Percentiles rank a stretch among this genome's conserved stretches.
These are phyloP conservation scores for Drosophila nasuta DNA, from an alignment of 1,140 invertebrate genomes.

Conservation along the genomic window DNA sequence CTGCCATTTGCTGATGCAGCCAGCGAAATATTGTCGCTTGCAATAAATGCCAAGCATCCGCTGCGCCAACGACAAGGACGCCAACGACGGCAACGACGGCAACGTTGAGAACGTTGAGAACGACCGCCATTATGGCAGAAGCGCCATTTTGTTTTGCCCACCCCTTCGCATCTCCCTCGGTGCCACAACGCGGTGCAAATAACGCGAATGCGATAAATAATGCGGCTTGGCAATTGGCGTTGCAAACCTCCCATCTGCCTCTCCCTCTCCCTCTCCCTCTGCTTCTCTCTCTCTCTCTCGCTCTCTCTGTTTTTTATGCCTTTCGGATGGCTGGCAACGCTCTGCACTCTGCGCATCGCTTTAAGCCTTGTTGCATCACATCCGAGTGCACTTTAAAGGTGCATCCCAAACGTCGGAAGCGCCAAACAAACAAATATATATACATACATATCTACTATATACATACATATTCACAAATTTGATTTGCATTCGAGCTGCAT, in stretches of 20 bases:
- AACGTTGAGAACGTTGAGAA: neutral
- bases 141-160: constrained; percentile 68
- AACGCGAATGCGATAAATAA: constrained; percentile 77
- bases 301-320: constrained; percentile 45
- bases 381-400: constrained; percentile 41
- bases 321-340: constrained; percentile 38
- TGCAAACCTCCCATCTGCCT: constrained; percentile 11
- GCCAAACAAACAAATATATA: constrained; percentile 13
- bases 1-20: constrained; percentile 27
- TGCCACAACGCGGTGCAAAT: constrained; percentile 26
- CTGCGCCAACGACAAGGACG: constrained; percentile 64
- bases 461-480: constrained; percentile 6
- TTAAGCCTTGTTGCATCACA: constrained; percentile 28
- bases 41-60: constrained; percentile 81
- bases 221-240: constrained; percentile 75
- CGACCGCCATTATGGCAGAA: constrained; percentile 68
- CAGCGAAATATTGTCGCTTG: constrained; percentile 80
- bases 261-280: neutral
- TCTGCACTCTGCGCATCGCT: constrained; percentile 7
- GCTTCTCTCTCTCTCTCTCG: neutral
- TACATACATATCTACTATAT: neutral
- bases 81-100: constrained; percentile 29
- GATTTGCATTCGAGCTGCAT: constrained; percentile 18
- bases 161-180: neutral
- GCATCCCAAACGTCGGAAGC: constrained; percentile 20